Base-by-base conservation (phyloP, 2,113 vertebrate species). In the Phycodurus eques region DNA sequence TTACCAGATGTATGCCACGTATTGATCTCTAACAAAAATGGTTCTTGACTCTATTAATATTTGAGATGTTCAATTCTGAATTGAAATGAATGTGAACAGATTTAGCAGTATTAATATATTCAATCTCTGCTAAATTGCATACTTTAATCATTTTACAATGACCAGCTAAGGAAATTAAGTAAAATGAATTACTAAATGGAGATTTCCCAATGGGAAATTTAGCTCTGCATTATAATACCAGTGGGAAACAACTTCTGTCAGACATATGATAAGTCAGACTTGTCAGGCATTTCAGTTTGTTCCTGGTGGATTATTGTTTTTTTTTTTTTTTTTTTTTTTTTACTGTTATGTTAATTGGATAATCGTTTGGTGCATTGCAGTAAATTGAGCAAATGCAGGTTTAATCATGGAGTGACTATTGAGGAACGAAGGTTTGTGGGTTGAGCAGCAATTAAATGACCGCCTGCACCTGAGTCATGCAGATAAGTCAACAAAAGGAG, bases 391-490 rank as follows among this genome's bases (percentile, higher is more conserved):
- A 61, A 43, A 64, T 59, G 22, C 63, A 61, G 71, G 73, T 7
- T 35, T 65, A 60, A 62, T 60, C 22, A 22, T 76, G 67, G 64
- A 6, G 31, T 22, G 12, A 42, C 4, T 15, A 27, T 39, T 78
- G 84, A 84, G 79, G 82, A 82, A 85, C 77, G 72, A 74, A 82
- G 64, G 73, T 69, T 80, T 81, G 53, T 47, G 61, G 49, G 66
- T 46, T 71, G 73, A 87, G 66, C 70, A 15, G 10, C 53, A 73
- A 67, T 42, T 67, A 71, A 80, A 76, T 54, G 85, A 76, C 66
- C 46, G 64, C 79, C 78, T 68, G 70, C 71, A 59, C 12, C 70
- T 78, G 78, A 78, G 53, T 49, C 46, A 62, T 70, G 44, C 19
- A 35, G 19, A 22, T 71, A 71, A 85, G 65, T 76, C 67, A 51